Base-by-base conservation (phyloP, 2,888 invertebrate genomes). In the Portevinia maculata region DNA sequence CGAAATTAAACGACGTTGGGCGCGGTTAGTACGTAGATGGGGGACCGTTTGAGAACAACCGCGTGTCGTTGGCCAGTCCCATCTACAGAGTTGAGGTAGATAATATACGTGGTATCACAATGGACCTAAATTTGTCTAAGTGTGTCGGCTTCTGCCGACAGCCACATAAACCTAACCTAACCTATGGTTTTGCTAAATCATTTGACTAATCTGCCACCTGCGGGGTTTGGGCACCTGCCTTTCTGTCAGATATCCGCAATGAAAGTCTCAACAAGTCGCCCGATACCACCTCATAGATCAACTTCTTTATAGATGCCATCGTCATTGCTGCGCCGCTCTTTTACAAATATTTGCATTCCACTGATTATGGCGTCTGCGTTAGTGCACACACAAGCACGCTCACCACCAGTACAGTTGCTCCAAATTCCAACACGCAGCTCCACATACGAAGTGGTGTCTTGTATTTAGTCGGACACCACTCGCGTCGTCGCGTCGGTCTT, bases 261-360 rank as follows among this genome's bases (percentile, higher is more conserved):
- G 13, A 39, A 39, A n/a, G 15, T 34, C n/a, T 9, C 11, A 1
- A 1, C 39, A 5, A 15, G 6, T 1, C 11, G 28, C 28, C 28
- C 4, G 28, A 28, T n/a, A 24, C 5, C 32, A 8, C 32, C 50
- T 59, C 17, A 44, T 44, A 70, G 52, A 46, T 32, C 34, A 32
- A 13, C 32, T 48, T 11, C 39, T 69, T 39, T 50, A 48, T 62
- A 62, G 55, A 57, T 52, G 24, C 41, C 37, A 79, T 73, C 59
- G 70, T 19, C 59, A 57, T 15, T 17, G 41, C 19, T 17, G 24
- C 57, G 64, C 67, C 53, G 50, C 64, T 71, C 67, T 75, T 60
- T 48, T 57, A 57, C 57, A 62, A 79, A 75, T 81, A 81, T 81
- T 81, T 81, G 75, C 79, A 81, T 81, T 81, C 64, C 59, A 9